A percentile compares a stretch with the other conserved stretches of the same genome.
Conservation (phyloP, 1,140 invertebrate genomes). For the Drosophila ercepeae region DNA sequence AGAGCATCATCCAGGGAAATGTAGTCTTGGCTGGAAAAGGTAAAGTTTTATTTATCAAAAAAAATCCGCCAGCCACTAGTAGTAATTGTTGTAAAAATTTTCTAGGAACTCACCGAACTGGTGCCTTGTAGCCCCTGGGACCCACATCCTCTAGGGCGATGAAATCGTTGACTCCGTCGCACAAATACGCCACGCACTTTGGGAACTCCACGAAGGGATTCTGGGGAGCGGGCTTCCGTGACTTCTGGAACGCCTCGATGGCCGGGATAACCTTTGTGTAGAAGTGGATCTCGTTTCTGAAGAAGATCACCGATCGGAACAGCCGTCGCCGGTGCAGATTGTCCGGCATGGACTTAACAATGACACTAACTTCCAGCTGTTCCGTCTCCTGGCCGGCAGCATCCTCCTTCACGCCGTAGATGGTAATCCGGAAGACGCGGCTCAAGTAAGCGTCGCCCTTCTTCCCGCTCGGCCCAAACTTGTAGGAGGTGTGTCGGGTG, state of each 20-base stretch:
- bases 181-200: slow-evolving; percentile 85
- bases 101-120: slow-evolving; percentile 56
- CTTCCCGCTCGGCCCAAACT: slow-evolving; percentile 84
- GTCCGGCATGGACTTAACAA: slow-evolving; percentile 87
- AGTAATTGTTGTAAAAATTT: background rate
- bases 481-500: slow-evolving; percentile 83
- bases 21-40: slow-evolving; percentile 52
- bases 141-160: slow-evolving; percentile 88
- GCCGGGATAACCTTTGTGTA: slow-evolving; percentile 86
- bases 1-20: slow-evolving; percentile 72
- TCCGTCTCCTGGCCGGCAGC: slow-evolving; percentile 47
- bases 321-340: slow-evolving; percentile 87
- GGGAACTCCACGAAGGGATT: slow-evolving; percentile 85
- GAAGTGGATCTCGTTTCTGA: slow-evolving; percentile 88
- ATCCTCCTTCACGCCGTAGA: slow-evolving; percentile 84
- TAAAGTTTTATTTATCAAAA: background rate
- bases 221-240: slow-evolving; percentile 79
- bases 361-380: slow-evolving; percentile 75
- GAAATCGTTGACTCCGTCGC: slow-evolving; percentile 88
- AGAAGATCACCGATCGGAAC: slow-evolving; percentile 88
- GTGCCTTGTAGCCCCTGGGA: slow-evolving; percentile 84
- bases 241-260: slow-evolving; percentile 85
- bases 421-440: slow-evolving; percentile 85
- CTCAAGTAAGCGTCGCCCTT: slow-evolving; percentile 89
- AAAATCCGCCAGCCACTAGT: background rate